phyloP scores from a whole-genome alignment of 2,888 invertebrate species.

The Gandaritis pyraliata region DNA sequence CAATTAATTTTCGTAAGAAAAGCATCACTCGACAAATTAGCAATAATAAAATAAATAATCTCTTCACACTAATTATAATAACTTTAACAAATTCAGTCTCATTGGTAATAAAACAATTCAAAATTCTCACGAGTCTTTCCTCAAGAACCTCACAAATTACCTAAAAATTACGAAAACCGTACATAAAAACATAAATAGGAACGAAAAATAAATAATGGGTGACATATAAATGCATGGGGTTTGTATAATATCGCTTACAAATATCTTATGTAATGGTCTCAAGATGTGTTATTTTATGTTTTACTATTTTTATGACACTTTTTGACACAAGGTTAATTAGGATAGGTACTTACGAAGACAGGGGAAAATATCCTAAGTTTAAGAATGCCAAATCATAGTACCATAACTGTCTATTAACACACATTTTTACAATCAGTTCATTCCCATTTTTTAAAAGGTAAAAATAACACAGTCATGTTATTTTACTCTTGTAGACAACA shows the following conservation, averaged over 20 bases:
- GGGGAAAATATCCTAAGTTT: conserved; percentile 2
- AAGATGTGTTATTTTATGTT: conserved; percentile 43
- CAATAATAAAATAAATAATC: conserved; percentile 63
- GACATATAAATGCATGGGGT: conserved; percentile 60
- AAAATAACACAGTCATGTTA: not conserved
- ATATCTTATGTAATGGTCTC: conserved; percentile 28
- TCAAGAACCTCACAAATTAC: conserved; percentile 64
- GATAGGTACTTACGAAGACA: conserved; percentile 4
- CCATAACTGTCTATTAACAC: not conserved
- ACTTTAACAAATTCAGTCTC: conserved; percentile 82
- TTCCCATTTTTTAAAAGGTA: not conserved
- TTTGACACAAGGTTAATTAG: conserved; percentile 15
- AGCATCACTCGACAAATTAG: conserved; percentile 28
- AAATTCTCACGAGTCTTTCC: conserved; percentile 67
- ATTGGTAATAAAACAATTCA: conserved; percentile 73
- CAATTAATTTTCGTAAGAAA: conserved; percentile 29
- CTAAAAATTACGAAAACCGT: conserved; percentile 54
- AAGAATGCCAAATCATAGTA: not conserved
- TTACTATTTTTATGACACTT: conserved; percentile 50
- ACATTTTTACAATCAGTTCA: not conserved
- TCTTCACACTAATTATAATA: conserved; percentile 65
- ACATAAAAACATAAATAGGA: conserved; percentile 49
- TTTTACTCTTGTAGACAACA: conserved; percentile 1
- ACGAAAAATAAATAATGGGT: conserved; percentile 48
- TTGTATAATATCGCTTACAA: conserved; percentile 43